A percentile compares a stretch with the other conserved stretches of the same genome.
Evolutionary conservation across 2,888 invertebrate genomes (phyloP).

Genomic region (Cantharis flavilabris): DNA sequence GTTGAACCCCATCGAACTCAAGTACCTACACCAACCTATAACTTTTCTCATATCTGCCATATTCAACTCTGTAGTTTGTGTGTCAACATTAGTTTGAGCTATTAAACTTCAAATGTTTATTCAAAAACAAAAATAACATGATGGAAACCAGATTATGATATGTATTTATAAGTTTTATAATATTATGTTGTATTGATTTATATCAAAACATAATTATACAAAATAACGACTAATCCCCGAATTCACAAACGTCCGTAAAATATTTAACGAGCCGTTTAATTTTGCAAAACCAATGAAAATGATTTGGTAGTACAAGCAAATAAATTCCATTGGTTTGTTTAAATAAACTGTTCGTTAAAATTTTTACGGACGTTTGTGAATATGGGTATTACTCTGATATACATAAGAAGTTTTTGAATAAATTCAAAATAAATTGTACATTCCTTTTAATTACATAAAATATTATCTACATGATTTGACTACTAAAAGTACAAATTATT

Average conservation of each 20-base stretch:
- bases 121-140: slow-evolving; percentile 12
- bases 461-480: no score
- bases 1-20: neutral
- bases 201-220: neutral
- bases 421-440: neutral
- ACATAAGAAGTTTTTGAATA: neutral
- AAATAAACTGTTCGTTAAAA: no score
- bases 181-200: neutral
- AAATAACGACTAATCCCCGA: no score
- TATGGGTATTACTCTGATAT: no score
- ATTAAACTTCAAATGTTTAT: slow-evolving; percentile 22
- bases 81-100: slow-evolving; percentile 21
- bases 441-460: no score
- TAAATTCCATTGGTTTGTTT: no score
- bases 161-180: neutral
- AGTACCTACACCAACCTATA: neutral
- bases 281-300: no score
- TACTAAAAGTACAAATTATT: no score
- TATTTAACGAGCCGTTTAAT: no score
- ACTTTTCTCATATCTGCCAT: neutral
- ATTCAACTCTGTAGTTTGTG: slow-evolving; percentile 9
- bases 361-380: no score
- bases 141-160: neutral
- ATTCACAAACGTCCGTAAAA: no score
- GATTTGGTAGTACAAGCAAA: no score